These are phyloP conservation scores for Percina caprodes DNA, from an alignment of 2,113 vertebrate species.

Conservation along the genomic window DNA sequence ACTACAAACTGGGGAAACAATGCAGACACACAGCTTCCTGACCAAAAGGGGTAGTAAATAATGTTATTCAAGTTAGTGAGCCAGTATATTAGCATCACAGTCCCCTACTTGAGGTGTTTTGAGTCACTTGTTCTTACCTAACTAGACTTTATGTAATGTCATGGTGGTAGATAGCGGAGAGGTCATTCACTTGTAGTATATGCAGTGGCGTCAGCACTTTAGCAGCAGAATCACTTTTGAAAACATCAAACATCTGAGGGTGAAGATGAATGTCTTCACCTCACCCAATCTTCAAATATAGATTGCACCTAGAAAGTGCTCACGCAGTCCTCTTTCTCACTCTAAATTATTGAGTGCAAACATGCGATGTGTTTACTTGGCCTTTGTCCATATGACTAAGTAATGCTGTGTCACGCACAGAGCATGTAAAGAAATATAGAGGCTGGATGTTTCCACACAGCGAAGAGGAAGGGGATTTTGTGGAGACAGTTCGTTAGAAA, in stretches of 20 bases:
- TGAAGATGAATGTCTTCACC: not conserved
- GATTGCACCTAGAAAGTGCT: slow-evolving; percentile 51
- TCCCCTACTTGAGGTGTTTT: not conserved
- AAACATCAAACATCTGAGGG: slow-evolving; percentile 28
- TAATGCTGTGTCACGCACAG: slow-evolving; percentile 46
- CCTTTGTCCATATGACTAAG: slow-evolving; percentile 63
- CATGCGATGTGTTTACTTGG: slow-evolving; percentile 72
- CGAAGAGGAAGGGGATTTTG: not conserved
- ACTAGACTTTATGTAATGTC: not conserved
- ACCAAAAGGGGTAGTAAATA: not conserved
- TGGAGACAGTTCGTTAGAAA: not conserved
- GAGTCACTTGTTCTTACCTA: not conserved
- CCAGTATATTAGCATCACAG: not conserved
- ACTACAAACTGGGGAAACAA: slow-evolving; percentile 4
- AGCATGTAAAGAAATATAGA: slow-evolving; percentile 38
- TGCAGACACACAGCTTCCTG: not conserved
- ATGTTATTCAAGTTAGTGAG: slow-evolving; percentile 3
- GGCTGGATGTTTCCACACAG: not conserved
- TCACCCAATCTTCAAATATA: slow-evolving; percentile 37
- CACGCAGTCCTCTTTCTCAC: slow-evolving; percentile 22
- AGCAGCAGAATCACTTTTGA: not conserved
- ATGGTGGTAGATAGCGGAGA: too few species aligned
- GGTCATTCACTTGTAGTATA: not conserved
- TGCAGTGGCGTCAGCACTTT: slow-evolving; percentile 4
- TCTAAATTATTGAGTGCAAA: slow-evolving; percentile 73